Conservation (phyloP, 2,888 invertebrate genomes). For the Steromphala cineraria region DNA sequence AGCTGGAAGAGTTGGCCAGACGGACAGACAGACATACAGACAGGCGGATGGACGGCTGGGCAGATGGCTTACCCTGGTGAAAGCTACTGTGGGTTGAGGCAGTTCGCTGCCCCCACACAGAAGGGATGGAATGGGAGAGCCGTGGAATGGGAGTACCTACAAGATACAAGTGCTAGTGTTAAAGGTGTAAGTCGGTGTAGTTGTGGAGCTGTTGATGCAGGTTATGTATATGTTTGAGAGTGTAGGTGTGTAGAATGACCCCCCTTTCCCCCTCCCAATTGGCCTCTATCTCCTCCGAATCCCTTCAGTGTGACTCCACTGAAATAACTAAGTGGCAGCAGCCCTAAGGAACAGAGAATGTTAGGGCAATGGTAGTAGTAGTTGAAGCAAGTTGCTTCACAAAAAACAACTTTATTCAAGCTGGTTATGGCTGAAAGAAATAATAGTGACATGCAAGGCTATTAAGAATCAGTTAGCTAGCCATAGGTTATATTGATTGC, state of each 20-base stretch:
- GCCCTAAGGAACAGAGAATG: background rate
- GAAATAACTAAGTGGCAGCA: background rate
- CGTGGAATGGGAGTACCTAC: constrained; percentile 61
- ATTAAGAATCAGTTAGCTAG: background rate
- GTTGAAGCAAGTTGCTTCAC: background rate
- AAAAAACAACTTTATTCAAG: background rate
- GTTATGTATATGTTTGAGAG: background rate
- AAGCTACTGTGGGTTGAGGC: constrained; percentile 30
- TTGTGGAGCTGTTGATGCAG: background rate
- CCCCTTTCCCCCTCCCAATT: background rate
- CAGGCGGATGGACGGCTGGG: background rate
- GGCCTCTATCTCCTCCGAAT: background rate
- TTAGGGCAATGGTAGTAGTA: background rate
- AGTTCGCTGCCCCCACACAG: constrained; percentile 61
- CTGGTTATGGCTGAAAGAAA: constrained; percentile 2
- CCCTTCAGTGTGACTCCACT: constrained; percentile 1
- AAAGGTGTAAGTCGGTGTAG: background rate
- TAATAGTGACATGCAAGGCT: background rate
- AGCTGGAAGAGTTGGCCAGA: background rate
- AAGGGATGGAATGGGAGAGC: constrained; percentile 56
- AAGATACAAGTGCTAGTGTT: constrained; percentile 46
- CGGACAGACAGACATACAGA: background rate
- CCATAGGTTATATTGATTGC: background rate
- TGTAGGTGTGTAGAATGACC: too few relatives aligned
- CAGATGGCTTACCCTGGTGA: constrained; percentile 26